A percentile compares a stretch with the other conserved stretches of the same genome.
Conservation (phyloP, 2,797 vertebrate species). For the Tokudaia tokunoshimensis region DNA sequence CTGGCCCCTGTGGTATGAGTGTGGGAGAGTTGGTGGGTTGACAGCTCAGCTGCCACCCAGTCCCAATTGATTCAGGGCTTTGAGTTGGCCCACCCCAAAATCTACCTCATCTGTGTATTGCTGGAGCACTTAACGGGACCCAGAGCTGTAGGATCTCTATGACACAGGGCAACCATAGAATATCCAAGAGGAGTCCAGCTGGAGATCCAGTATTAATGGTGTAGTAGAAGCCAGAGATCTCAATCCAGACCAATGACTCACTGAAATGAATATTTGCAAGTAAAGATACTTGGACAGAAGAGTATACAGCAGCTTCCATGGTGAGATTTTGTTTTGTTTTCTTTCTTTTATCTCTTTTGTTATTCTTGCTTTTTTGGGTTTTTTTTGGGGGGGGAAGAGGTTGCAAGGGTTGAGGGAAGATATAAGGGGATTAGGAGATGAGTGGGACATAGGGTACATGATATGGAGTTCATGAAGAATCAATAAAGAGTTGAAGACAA, state of each 20-base stretch:
- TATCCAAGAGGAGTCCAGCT: not conserved
- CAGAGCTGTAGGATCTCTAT: not conserved
- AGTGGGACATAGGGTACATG: not conserved
- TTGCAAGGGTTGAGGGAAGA: not conserved
- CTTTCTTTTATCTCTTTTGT: not conserved
- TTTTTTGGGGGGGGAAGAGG: not conserved
- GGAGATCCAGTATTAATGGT: not conserved
- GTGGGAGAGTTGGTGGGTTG: not conserved
- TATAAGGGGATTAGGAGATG: not conserved
- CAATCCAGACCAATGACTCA: not conserved
- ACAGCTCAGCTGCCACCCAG: not conserved
- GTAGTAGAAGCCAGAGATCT: not conserved
- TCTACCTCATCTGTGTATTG: not conserved
- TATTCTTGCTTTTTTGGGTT: not conserved
- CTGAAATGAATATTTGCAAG: not conserved
- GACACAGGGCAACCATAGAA: not conserved
- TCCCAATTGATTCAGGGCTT: not conserved
- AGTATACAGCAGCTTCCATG: not conserved
- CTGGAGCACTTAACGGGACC: not conserved
- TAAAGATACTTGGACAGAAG: not conserved
- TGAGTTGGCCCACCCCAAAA: not conserved
- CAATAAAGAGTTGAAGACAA: not conserved
- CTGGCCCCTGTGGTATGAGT: not conserved
- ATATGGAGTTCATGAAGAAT: not conserved
- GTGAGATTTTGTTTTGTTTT: not conserved